Conservation (phyloP, 2,113 vertebrate species). For the Peromyscus leucopus region DNA sequence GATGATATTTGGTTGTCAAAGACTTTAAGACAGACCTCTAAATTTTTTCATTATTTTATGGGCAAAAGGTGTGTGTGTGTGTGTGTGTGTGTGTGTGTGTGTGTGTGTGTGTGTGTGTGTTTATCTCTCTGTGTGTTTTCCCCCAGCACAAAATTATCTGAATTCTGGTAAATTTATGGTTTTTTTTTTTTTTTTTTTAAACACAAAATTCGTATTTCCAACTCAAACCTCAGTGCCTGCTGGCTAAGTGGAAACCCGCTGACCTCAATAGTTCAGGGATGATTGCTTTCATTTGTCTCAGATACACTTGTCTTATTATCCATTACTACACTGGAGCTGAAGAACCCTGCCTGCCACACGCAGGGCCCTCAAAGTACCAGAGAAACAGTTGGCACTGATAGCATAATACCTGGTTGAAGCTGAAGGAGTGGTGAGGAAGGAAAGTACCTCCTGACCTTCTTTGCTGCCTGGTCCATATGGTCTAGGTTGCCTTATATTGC, state of each 20-base stretch:
- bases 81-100: neutral
- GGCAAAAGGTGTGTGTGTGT: neutral
- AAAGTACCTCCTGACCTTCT: neutral
- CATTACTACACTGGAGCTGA: neutral
- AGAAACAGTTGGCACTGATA: neutral
- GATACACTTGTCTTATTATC: neutral
- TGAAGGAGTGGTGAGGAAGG: neutral
- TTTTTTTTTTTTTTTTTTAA: slow-evolving; percentile 18
- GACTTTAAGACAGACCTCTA: neutral
- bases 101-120: neutral
- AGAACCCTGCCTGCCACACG: neutral
- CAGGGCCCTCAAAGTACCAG: neutral
- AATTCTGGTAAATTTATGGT: slow-evolving; percentile 2
- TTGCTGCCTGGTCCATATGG: neutral
- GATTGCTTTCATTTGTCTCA: neutral
- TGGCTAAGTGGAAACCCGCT: neutral
- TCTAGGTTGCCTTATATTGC: neutral
- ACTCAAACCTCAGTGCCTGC: neutral
- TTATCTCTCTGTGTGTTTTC: neutral
- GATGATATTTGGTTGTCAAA: neutral
- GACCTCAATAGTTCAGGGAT: neutral
- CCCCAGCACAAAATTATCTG: neutral
- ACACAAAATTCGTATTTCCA: neutral
- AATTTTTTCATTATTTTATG: slow-evolving; percentile 41
- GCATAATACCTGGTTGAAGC: neutral